phyloP scores from a whole-genome alignment of 92 coral and sea anemone genomes.

The Zoanthus sansibaricus region DNA sequence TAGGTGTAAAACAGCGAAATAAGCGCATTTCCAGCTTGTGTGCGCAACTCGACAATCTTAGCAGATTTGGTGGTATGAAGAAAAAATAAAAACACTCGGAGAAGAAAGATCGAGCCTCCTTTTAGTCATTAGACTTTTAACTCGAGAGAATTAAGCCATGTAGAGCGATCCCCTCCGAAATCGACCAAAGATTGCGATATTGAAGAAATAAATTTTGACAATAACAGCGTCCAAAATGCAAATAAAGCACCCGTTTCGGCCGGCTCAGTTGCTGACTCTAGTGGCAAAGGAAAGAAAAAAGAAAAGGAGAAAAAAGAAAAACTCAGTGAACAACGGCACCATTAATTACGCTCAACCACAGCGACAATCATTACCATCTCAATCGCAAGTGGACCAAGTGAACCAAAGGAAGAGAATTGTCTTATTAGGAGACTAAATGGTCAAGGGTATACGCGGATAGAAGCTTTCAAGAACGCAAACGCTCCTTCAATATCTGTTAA shows the following conservation, averaged over 20 bases:
- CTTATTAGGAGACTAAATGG: neutral
- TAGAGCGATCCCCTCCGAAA: neutral
- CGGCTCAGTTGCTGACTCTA: neutral
- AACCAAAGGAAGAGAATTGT: neutral
- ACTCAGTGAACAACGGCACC: neutral
- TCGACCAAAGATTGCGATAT: conserved; percentile 3
- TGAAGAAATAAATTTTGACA: conserved; percentile 10
- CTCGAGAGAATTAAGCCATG: conserved; percentile 13
- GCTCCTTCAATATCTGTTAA: conserved; percentile 16
- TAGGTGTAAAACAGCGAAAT: too few species aligned
- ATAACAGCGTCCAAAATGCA: conserved; percentile 5
- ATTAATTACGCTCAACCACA: conserved; percentile 9
- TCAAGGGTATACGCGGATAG: neutral
- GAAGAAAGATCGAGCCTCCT: conserved; percentile 27
- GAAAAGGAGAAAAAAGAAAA: conserved; percentile 7
- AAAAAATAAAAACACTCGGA: conserved; percentile 23
- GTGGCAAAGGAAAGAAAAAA: neutral
- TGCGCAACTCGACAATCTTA: too few species aligned
- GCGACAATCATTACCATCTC: neutral
- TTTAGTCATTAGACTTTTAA: conserved; percentile 17
- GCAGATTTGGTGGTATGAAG: too few species aligned
- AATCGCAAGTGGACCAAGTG: neutral
- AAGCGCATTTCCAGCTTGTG: too few species aligned
- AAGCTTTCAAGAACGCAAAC: conserved; percentile 17
- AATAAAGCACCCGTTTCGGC: conserved; percentile 17